Base-by-base conservation (phyloP, 2,797 vertebrate genomes). In the Eurystomus glaucurus region DNA sequence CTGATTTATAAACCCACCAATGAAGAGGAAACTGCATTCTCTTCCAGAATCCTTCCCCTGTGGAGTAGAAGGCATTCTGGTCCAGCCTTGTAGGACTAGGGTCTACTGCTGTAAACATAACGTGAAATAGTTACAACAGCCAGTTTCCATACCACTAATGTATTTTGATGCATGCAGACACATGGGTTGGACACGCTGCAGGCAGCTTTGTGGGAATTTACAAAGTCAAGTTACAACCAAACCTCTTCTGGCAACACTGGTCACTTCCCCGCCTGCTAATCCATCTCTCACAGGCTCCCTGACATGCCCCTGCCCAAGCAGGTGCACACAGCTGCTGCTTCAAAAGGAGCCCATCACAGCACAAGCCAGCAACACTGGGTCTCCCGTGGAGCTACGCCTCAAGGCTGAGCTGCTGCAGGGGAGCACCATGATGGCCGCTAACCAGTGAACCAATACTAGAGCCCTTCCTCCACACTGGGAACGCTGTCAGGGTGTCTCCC, bases 251-350 rank as follows among this genome's bases (percentile, higher is more conserved):
- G 33, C 50, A 39, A 43, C 0, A 3, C 1, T 19, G 66, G 66
- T 60, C 31, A 12, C 50, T 33, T 57, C 39, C 58, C 41, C 0
- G n/a, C 41, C 41, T 55, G 37, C 10, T 58, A 51, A 52, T 60
- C 69, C 76, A 41, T 28, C 60, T 68, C 55, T 48, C 18, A 4
- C 51, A 41, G 39, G 62, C 48, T 14, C 62, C 15, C 54, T 9
- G 65, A 29, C 31, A 9, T 11, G 35, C 22, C 65, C 25, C 57
- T 11, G 31, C 14, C 45, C 5, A 1, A 26, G 70, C 78, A 85
- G 75, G 52, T 55, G 62, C 58, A 41, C 45, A 15, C 78, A 82
- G 88, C 93, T 85, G 93, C 70, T 37, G 52, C 74, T 69, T 84
- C 79, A 48, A 50, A 23, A n/a, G 45, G 58, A 57, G 26, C 69